phyloP scores from a whole-genome alignment of 2,797 vertebrate species.

The Gila robusta region DNA sequence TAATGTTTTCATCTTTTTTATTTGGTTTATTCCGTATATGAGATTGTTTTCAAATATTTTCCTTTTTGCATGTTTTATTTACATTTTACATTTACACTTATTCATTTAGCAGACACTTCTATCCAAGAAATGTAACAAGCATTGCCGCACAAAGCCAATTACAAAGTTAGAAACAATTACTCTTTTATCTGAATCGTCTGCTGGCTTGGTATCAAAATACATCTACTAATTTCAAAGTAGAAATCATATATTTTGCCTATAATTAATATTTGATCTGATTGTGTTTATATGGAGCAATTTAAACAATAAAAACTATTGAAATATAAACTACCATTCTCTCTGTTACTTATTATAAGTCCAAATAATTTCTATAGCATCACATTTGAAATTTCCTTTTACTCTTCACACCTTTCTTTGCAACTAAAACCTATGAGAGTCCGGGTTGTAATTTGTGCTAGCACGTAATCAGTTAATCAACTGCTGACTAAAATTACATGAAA shows the following conservation, averaged over 20 bases:
- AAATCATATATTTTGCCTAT: neutral
- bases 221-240: slow-evolving; percentile 19
- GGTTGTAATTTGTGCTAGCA: neutral
- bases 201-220: neutral
- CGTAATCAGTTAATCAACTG: neutral
- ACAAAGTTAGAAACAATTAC: neutral
- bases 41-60: neutral
- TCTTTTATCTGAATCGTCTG: neutral
- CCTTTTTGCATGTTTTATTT: slow-evolving; percentile 21
- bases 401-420: neutral
- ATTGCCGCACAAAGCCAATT: neutral
- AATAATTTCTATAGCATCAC: neutral
- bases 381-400: neutral
- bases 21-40: neutral
- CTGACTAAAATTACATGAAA: neutral
- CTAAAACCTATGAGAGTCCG: neutral
- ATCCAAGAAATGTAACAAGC: neutral
- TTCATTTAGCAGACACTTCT: neutral
- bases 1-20: neutral
- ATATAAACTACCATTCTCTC: slow-evolving; percentile 15
- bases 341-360: neutral
- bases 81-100: neutral
- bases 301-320: slow-evolving; percentile 36
- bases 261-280: slow-evolving; percentile 31
- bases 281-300: slow-evolving; percentile 31